A percentile compares a stretch with the other conserved stretches of the same genome.
Evolutionary conservation across 2,113 vertebrate genomes (phyloP).

Genomic region (Brachyhypopomus gauderio): DNA sequence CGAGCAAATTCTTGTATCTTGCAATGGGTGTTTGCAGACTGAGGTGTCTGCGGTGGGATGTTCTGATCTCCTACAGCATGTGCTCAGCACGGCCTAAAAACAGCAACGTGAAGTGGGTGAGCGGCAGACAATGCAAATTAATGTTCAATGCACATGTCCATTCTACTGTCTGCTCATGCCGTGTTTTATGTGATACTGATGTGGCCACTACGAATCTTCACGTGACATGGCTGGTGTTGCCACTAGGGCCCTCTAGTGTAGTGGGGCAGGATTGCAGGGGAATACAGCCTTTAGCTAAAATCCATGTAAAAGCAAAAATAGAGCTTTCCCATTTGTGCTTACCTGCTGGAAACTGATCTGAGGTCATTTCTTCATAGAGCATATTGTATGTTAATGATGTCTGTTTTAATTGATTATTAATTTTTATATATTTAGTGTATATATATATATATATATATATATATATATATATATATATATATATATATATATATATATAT

Average conservation of each 20-base stretch:
- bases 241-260: constrained; percentile 46
- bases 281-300: no score
- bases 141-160: neutral
- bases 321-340: no score
- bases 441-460: no score
- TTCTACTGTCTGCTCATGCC: constrained; percentile 7
- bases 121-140: neutral
- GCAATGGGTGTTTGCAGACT: neutral
- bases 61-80: neutral
- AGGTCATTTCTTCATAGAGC: no score
- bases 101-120: neutral
- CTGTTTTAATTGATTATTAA: no score
- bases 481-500: no score
- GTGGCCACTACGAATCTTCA: constrained; percentile 17
- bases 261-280: no score
- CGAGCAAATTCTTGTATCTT: neutral
- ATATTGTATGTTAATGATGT: no score
- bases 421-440: no score
- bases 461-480: no score
- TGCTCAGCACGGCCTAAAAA: neutral
- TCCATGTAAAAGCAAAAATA: no score
- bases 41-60: neutral
- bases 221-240: constrained; percentile 36
- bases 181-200: constrained; percentile 31
- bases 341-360: no score